A percentile compares a stretch with the other conserved stretches of the same genome.
Evolutionary conservation across 92 coral and sea anemone species (phyloP).

Genomic region (Zoanthus gigantus): DNA sequence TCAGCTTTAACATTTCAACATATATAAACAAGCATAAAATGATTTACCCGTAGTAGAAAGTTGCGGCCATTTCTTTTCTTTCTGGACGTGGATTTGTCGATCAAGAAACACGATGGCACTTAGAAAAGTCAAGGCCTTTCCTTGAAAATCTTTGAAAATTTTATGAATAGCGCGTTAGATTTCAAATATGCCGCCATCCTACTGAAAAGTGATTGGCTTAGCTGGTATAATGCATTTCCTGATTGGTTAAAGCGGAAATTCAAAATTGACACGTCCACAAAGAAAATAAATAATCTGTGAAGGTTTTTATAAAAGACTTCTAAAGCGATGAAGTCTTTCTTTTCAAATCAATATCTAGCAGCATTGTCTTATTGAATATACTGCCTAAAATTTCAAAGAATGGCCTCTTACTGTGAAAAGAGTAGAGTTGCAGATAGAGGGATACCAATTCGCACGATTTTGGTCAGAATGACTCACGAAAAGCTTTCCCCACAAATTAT

Average conservation of each 20-base stretch:
- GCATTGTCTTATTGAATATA: constrained; percentile 17
- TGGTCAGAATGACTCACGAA: background rate
- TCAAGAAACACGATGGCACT: constrained; percentile 71
- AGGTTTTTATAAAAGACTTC: constrained; percentile 55
- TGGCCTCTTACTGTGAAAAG: background rate
- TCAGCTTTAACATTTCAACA: constrained; percentile 2
- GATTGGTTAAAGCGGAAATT: constrained; percentile 82
- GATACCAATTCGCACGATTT: background rate
- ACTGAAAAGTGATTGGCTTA: constrained; percentile 86
- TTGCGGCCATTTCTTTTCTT: constrained; percentile 74
- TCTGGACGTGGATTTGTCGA: constrained; percentile 58
- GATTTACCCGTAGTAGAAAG: constrained; percentile 79
- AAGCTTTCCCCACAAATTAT: too few species aligned
- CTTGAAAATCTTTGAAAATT: constrained; percentile 76
- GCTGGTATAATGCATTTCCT: constrained; percentile 53
- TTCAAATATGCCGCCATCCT: constrained; percentile 99
- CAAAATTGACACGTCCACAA: constrained; percentile 68
- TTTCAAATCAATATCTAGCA: constrained; percentile 13
- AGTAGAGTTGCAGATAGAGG: background rate
- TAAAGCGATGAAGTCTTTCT: constrained; percentile 36
- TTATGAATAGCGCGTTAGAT: constrained; percentile 87
- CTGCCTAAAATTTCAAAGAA: background rate
- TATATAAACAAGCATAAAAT: background rate
- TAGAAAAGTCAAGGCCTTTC: constrained; percentile 56
- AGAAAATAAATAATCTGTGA: constrained; percentile 28